A percentile compares a stretch with the other conserved stretches of the same genome.
These are phyloP conservation scores for Ctenomys sociabilis DNA, from an alignment of 2,113 vertebrate genomes.

Conservation along the genomic window DNA sequence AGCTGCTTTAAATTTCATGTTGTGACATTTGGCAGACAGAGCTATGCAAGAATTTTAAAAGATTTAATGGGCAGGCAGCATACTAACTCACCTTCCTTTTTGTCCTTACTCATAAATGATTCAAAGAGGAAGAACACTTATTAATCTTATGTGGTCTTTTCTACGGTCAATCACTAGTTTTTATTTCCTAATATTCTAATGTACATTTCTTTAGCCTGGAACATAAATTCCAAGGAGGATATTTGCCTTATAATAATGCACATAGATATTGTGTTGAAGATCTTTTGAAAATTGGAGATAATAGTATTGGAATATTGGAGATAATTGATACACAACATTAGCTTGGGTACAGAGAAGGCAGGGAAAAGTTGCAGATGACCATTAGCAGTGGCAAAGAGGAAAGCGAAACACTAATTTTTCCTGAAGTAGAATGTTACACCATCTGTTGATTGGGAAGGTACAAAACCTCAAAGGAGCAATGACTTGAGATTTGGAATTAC, in stretches of 20 bases:
- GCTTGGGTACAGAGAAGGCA: not conserved
- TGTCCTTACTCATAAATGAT: constrained; percentile 66
- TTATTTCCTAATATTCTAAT: constrained; percentile 67
- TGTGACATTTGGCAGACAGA: constrained; percentile 71
- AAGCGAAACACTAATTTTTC: constrained; percentile 37
- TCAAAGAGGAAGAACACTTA: constrained; percentile 63
- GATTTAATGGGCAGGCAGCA: constrained; percentile 56
- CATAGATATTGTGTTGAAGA: constrained; percentile 18
- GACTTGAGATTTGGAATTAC: not conserved
- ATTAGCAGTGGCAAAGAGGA: not conserved
- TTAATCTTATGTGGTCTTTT: constrained; percentile 67
- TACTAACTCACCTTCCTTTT: constrained; percentile 72
- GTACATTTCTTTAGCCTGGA: constrained; percentile 49
- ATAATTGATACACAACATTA: not conserved
- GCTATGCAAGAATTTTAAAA: constrained; percentile 75
- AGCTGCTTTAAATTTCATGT: constrained; percentile 71
- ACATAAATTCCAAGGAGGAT: constrained; percentile 46
- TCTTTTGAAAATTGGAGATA: not conserved
- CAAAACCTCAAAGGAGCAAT: not conserved
- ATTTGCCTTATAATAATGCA: constrained; percentile 35
- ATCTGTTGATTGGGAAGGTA: constrained; percentile 31
- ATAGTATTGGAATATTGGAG: not conserved
- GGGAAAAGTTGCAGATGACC: not conserved
- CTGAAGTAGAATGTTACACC: constrained; percentile 10
- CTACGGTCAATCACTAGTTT: constrained; percentile 62